Evolutionary conservation across 2,888 invertebrate genomes (phyloP).

Genomic region (Leptopilina myrica): DNA sequence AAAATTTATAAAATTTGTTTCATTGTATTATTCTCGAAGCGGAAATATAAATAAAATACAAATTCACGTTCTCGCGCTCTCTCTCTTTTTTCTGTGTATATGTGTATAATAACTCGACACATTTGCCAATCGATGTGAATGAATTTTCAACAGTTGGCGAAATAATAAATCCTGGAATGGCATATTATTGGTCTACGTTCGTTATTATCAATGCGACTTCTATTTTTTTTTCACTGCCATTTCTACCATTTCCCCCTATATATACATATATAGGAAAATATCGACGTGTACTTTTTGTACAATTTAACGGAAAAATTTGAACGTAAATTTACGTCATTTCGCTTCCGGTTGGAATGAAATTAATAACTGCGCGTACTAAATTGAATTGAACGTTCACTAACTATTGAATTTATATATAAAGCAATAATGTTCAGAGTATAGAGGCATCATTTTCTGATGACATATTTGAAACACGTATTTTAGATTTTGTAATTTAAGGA

Average conservation of each 20-base stretch:
- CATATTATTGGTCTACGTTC: constrained; percentile 22
- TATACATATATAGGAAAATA: not conserved
- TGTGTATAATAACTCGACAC: not conserved
- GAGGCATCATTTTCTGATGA: constrained; percentile 3
- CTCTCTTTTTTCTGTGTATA: too few species aligned
- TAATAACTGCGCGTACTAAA: constrained; percentile 11
- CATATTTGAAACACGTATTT: constrained; percentile 6
- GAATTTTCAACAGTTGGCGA: constrained; percentile 20
- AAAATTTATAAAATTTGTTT: not conserved
- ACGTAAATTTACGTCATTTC: constrained; percentile 16
- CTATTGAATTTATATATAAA: not conserved
- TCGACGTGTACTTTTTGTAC: not conserved
- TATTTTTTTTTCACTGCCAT: constrained; percentile 2
- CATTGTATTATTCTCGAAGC: not conserved
- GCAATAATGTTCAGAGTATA: not conserved
- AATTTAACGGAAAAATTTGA: constrained; percentile 19
- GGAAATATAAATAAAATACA: constrained; percentile 1
- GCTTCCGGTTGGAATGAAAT: constrained; percentile 14
- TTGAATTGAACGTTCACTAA: constrained; percentile 14
- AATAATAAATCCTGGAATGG: constrained; percentile 23
- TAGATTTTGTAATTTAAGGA: too few species aligned
- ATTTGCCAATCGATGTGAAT: constrained; percentile 16
- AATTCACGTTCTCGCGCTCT: not conserved
- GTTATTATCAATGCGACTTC: constrained; percentile 24
- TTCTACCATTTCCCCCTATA: not conserved